A percentile compares a stretch with the other conserved stretches of the same genome.
Conservation (phyloP, 2,113 vertebrate species). For the Illadopsis cleaveri region DNA sequence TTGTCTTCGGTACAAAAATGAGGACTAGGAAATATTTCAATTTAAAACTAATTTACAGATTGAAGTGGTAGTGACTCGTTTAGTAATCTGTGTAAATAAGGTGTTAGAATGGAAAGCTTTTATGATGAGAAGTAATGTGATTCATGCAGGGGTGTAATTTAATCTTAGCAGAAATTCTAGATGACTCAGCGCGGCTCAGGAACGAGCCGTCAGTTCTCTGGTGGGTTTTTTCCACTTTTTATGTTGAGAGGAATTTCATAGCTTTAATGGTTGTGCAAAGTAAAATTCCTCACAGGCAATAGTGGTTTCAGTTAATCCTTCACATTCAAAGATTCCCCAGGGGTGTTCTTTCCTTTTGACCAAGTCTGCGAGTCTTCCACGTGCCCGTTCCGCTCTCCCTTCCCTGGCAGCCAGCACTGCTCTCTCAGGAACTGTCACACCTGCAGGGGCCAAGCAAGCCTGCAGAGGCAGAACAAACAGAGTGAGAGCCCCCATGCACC, state of each 20-base stretch:
- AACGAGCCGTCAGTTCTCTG: constrained; percentile 60
- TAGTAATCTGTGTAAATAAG: constrained; percentile 85
- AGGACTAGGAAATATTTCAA: constrained; percentile 80
- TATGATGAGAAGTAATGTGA: constrained; percentile 77
- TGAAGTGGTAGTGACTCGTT: constrained; percentile 79
- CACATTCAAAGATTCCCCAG: constrained; percentile 35
- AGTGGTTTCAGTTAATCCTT: constrained; percentile 59
- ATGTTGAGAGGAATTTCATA: constrained; percentile 80
- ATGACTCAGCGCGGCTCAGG: constrained; percentile 64
- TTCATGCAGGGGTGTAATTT: constrained; percentile 78
- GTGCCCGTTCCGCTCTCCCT: constrained; percentile 18
- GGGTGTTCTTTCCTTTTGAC: constrained; percentile 39
- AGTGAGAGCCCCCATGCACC: not conserved
- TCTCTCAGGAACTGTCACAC: constrained; percentile 72
- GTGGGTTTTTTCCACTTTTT: constrained; percentile 69
- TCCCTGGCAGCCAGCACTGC: constrained; percentile 68
- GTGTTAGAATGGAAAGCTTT: constrained; percentile 78
- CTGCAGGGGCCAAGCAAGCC: constrained; percentile 48
- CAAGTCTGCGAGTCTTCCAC: constrained; percentile 63
- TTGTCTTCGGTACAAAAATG: constrained; percentile 78
- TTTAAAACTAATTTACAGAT: constrained; percentile 81
- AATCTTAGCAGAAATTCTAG: constrained; percentile 78
- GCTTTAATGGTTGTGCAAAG: constrained; percentile 80
- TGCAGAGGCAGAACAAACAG: not conserved
- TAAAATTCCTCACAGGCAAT: constrained; percentile 82